Conservation (phyloP, 2,797 vertebrate genomes). For the Muraenolepis orangiensis region DNA sequence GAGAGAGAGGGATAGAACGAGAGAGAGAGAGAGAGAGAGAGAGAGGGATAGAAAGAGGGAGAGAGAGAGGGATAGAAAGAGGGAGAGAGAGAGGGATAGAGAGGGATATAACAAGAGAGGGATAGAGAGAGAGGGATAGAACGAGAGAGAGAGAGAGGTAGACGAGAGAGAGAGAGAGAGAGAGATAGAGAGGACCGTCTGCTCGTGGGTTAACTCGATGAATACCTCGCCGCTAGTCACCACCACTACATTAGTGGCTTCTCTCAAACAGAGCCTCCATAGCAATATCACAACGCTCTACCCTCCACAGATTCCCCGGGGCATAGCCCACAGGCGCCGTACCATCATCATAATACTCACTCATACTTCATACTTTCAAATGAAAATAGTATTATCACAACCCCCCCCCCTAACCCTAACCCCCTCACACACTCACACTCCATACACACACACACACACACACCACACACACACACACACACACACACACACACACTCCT, state of each 20-base stretch:
- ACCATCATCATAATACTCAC: neutral
- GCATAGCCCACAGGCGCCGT: neutral
- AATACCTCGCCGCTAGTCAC: neutral
- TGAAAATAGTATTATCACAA: neutral
- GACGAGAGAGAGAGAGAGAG: too few species aligned
- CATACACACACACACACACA: too few species aligned
- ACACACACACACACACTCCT: too few species aligned
- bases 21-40: too few species aligned
- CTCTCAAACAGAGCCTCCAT: neutral
- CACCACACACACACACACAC: too few species aligned
- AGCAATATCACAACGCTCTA: neutral
- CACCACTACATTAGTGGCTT: neutral
- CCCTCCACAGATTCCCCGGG: neutral
- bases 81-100: too few species aligned
- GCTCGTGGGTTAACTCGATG: neutral
- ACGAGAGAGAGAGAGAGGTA: too few species aligned
- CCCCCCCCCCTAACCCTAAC: neutral
- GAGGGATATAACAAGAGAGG: too few species aligned
- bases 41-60: neutral
- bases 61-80: neutral
- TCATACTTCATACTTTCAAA: neutral
- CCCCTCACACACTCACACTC: too few species aligned
- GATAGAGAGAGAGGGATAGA: neutral
- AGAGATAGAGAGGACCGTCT: neutral
- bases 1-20: too few species aligned